Conservation (phyloP, 2,888 invertebrate genomes). For the Heliconius ismenius region DNA sequence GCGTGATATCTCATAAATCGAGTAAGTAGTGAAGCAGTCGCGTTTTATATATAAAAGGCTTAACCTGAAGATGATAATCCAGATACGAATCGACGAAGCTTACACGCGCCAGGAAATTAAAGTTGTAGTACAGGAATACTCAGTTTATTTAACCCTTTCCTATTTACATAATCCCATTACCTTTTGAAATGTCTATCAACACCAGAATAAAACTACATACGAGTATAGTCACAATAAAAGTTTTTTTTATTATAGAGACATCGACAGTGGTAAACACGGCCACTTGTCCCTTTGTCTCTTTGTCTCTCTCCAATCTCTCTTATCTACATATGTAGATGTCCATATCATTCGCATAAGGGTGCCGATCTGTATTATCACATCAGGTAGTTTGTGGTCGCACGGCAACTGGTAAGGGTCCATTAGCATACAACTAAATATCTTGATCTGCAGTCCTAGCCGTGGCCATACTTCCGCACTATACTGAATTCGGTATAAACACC, state of each 20-base stretch:
- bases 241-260: slow-evolving; percentile 45
- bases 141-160: slow-evolving; percentile 57
- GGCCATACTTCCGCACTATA: slow-evolving; percentile 74
- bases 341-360: slow-evolving; percentile 77
- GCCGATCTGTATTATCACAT: slow-evolving; percentile 77
- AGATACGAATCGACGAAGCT: slow-evolving; percentile 44
- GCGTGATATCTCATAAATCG: slow-evolving; percentile 15
- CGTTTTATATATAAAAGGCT: slow-evolving; percentile 20
- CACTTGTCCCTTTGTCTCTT: slow-evolving; percentile 74
- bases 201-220: slow-evolving; percentile 43
- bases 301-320: slow-evolving; percentile 59
- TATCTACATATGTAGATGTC: slow-evolving; percentile 78
- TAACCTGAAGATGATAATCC: slow-evolving; percentile 36
- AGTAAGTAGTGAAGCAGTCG: slow-evolving; percentile 9
- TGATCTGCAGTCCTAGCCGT: slow-evolving; percentile 69
- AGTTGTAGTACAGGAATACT: slow-evolving; percentile 60
- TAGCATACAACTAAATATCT: slow-evolving; percentile 80
- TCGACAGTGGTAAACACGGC: slow-evolving; percentile 49
- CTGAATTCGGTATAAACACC: slow-evolving; percentile 71
- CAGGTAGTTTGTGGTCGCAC: slow-evolving; percentile 71
- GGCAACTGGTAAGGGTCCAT: slow-evolving; percentile 64
- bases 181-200: slow-evolving; percentile 54
- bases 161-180: slow-evolving; percentile 60
- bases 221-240: slow-evolving; percentile 45
- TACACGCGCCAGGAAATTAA: slow-evolving; percentile 59